Conservation (phyloP, 2,888 invertebrate species). For the Oscheius myriophilus region DNA sequence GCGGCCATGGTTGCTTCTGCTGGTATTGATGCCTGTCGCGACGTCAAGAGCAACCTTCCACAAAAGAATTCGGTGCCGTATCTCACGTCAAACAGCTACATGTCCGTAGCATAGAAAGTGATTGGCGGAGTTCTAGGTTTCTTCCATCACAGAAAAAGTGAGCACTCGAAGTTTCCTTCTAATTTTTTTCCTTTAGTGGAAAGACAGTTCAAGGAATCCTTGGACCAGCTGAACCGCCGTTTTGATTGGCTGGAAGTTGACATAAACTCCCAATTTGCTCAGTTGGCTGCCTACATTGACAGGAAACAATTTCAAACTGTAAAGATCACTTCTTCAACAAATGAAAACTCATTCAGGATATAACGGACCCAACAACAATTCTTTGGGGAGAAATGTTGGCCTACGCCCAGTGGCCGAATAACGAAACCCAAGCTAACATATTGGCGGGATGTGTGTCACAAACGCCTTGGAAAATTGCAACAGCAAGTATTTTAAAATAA, state of each 20-base stretch:
- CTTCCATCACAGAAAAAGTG: too few species aligned
- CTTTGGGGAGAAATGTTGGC: conserved; percentile 9
- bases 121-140: not conserved
- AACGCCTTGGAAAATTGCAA: conserved; percentile 10
- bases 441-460: conserved; percentile 4
- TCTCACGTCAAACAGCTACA: conserved; percentile 9
- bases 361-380: conserved; percentile 4
- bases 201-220: conserved; percentile 1
- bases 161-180: too few species aligned
- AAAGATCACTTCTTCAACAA: too few species aligned
- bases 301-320: conserved; percentile 14
- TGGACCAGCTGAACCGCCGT: not conserved
- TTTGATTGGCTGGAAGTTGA: conserved; percentile 9
- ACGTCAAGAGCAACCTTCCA: not conserved
- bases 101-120: not conserved
- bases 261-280: not conserved
- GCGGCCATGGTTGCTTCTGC: conserved; percentile 4
- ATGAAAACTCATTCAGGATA: not conserved
- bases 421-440: not conserved
- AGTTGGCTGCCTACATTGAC: conserved; percentile 7
- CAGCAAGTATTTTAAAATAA: not conserved
- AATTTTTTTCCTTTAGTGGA: conserved; percentile 1
- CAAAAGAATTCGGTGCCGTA: conserved; percentile 2
- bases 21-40: not conserved
- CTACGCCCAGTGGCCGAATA: conserved; percentile 5